Evolutionary conservation across 1,140 invertebrate genomes (phyloP).

Genomic region (Drosophila gunungcola): DNA sequence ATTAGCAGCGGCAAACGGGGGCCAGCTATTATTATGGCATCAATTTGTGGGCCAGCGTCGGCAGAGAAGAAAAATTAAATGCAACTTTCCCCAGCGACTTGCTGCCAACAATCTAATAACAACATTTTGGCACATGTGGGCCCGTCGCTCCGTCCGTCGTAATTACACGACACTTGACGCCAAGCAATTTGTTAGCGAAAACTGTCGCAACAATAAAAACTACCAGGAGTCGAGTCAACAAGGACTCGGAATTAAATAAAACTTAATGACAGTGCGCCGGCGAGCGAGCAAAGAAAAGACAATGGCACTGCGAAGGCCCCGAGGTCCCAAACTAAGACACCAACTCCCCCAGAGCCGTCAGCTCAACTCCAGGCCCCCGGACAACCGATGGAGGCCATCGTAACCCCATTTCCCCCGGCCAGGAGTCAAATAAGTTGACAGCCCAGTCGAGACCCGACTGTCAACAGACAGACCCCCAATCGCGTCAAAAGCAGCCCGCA

Average conservation of each 20-base stretch:
- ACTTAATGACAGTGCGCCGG: slow-evolving; percentile 71
- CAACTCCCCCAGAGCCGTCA: slow-evolving; percentile 55
- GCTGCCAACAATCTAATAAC: slow-evolving; percentile 79
- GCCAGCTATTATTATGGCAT: slow-evolving; percentile 79
- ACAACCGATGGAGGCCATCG: not conserved
- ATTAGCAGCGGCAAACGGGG: slow-evolving; percentile 64
- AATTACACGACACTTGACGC: slow-evolving; percentile 84
- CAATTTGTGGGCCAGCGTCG: slow-evolving; percentile 61
- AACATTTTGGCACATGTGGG: slow-evolving; percentile 68
- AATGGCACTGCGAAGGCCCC: slow-evolving; percentile 14
- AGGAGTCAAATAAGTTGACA: slow-evolving; percentile 72
- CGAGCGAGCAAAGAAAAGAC: slow-evolving; percentile 46
- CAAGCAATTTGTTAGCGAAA: slow-evolving; percentile 84
- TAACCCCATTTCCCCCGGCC: not conserved
- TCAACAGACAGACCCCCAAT: slow-evolving; percentile 55
- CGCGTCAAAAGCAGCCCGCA: slow-evolving; percentile 31
- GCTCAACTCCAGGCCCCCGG: slow-evolving; percentile 47
- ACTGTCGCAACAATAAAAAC: slow-evolving; percentile 82
- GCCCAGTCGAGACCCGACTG: slow-evolving; percentile 52
- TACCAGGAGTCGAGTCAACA: slow-evolving; percentile 57
- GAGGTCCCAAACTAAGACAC: slow-evolving; percentile 56
- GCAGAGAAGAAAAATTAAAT: slow-evolving; percentile 73
- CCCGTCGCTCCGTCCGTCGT: slow-evolving; percentile 55
- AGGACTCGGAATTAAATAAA: slow-evolving; percentile 81
- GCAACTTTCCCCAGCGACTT: slow-evolving; percentile 76